phyloP scores from a whole-genome alignment of 2,113 vertebrate species.

The Pterocles gutturalis region DNA sequence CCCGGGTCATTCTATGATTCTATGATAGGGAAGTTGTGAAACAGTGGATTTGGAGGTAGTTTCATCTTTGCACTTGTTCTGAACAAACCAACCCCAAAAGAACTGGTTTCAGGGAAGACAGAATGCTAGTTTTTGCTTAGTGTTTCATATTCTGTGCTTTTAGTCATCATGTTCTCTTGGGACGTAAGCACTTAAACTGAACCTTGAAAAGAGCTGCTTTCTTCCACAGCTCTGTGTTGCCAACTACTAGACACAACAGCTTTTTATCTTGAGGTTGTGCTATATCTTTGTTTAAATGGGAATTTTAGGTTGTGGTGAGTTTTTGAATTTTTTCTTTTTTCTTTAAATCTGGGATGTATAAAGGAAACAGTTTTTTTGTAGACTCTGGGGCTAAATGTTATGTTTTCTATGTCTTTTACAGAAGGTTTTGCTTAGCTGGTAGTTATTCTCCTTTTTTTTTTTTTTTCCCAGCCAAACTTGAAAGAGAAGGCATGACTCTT shows the following conservation, averaged over 20 bases:
- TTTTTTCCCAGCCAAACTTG: background rate
- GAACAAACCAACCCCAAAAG: background rate
- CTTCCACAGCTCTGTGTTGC: background rate
- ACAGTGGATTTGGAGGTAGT: background rate
- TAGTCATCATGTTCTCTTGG: background rate
- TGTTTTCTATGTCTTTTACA: background rate
- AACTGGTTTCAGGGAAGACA: background rate
- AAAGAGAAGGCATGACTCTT: slow-evolving; percentile 3
- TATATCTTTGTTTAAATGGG: background rate
- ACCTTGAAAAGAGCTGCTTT: background rate
- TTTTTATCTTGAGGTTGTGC: background rate
- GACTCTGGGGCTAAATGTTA: background rate
- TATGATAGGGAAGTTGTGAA: background rate
- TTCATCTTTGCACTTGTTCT: background rate
- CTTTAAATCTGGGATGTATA: background rate
- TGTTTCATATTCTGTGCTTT: background rate
- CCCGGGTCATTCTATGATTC: too few relatives aligned
- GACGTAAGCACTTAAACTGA: background rate
- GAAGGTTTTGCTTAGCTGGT: background rate
- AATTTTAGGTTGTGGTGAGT: background rate
- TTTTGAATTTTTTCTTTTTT: background rate
- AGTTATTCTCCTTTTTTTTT: background rate
- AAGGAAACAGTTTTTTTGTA: background rate
- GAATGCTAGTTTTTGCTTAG: background rate
- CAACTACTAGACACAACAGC: background rate